Evolutionary conservation across 2,888 invertebrate species (phyloP).

Genomic region (Melitaea athalia): DNA sequence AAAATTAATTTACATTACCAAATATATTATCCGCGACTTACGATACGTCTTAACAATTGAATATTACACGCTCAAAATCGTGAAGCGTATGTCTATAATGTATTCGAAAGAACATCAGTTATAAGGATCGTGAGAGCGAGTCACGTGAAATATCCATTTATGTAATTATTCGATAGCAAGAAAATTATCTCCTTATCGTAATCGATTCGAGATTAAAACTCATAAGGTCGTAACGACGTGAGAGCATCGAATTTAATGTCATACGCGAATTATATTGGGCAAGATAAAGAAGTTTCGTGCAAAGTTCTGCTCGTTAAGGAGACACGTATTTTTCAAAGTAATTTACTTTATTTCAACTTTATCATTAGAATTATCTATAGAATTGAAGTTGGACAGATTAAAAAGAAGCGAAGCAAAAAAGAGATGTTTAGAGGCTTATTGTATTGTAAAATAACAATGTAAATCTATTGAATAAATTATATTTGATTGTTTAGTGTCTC

Average conservation of each 20-base stretch:
- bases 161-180: slow-evolving; percentile 42
- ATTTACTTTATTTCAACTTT: not conserved
- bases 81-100: slow-evolving; percentile 6
- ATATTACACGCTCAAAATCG: slow-evolving; percentile 16
- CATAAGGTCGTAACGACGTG: slow-evolving; percentile 48
- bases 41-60: slow-evolving; percentile 12
- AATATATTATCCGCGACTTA: not conserved
- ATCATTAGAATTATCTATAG: not conserved
- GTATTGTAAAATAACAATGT: not conserved
- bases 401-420: not conserved
- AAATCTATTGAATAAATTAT: not conserved
- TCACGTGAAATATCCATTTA: slow-evolving; percentile 52
- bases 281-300: slow-evolving; percentile 27
- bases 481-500: too few species aligned
- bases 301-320: slow-evolving; percentile 16
- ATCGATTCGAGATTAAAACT: slow-evolving; percentile 43
- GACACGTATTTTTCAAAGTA: slow-evolving; percentile 2
- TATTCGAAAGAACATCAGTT: slow-evolving; percentile 26
- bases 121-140: slow-evolving; percentile 41
- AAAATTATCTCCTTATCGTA: slow-evolving; percentile 39
- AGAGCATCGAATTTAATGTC: slow-evolving; percentile 49
- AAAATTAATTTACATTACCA: not conserved
- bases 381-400: not conserved
- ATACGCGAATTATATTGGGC: slow-evolving; percentile 55
- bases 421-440: not conserved